Base-by-base conservation (phyloP, 2,797 vertebrate species). In the Linurgus olivaceus region DNA sequence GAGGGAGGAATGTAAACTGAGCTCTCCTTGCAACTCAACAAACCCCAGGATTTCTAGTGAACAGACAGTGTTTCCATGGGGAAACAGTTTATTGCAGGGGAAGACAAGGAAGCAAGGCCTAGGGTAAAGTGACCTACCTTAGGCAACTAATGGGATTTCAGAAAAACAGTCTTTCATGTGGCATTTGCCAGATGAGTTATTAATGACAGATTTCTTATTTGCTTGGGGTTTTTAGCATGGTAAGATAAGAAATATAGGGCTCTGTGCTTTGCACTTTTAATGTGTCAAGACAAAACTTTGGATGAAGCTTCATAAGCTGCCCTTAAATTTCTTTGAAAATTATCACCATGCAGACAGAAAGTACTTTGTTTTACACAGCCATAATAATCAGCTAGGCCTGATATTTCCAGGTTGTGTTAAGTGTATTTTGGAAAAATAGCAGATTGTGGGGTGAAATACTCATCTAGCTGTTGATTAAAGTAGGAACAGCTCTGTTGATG, bases 291-390 rank as follows among this genome's bases (percentile, higher is more conserved):
- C 24, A 73, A 59, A 88, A 55, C 17, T 59, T 1, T 10, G 68
- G n/a, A 26, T 77, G 79, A 52, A 18, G 16, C 44, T 90, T 73
- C 20, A 37, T 3, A 54, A 44, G 13, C 26, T 81, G 4, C 18
- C 18, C 33, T 40, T 63, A 61, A 50, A 23, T 5, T 13, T 37
- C 59, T 75, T 28, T 31, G 33, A 52, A 77, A 93, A 73, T 58
- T 33, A 44, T 11, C 0, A 0, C 13, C n/a, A 6, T 10, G 42
- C 24, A 52, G 57, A 28, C 45, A 77, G 40, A 57, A 68, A n/a
- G 25, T 63, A 35, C 40, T 84, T 55, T 21, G 19, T 51, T 31
- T 67, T 42, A 65, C n/a, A 54, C 33, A 76, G 54, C 26, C 19
- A 44, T 17, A 23, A 33, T 20, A 29, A 54, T 62, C 38, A 72